phyloP scores from a whole-genome alignment of 2,113 vertebrate species.

The Raja brachyura region DNA sequence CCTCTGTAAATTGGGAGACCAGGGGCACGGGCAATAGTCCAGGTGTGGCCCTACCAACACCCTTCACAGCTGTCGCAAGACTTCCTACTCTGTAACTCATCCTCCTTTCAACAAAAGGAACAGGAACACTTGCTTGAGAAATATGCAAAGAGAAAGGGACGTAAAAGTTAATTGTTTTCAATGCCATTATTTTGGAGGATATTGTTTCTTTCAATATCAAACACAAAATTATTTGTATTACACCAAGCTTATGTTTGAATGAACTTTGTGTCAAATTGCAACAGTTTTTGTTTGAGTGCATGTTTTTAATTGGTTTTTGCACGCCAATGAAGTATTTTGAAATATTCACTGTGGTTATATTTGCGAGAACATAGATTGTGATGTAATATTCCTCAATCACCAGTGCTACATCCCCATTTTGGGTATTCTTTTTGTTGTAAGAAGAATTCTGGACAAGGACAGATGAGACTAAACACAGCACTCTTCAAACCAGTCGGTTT shows the following conservation, averaged over 20 bases:
- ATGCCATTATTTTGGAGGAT: too few relatives aligned
- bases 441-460: background rate
- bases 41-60: too few relatives aligned
- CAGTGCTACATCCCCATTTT: background rate
- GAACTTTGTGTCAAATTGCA: background rate
- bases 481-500: background rate
- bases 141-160: background rate
- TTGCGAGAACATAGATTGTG: background rate
- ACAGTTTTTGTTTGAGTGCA: background rate
- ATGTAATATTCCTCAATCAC: background rate
- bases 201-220: background rate
- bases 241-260: background rate
- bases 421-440: background rate
- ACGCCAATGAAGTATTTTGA: background rate
- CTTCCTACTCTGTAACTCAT: background rate
- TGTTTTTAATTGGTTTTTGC: too few relatives aligned
- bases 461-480: background rate
- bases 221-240: background rate
- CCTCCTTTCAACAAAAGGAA: background rate
- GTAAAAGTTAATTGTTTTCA: background rate
- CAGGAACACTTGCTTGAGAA: background rate
- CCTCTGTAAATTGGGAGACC: too few relatives aligned
- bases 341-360: background rate
- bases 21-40: too few relatives aligned
- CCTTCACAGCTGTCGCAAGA: background rate